phyloP scores from a whole-genome alignment of 2,797 vertebrate genomes.

The Muscicapa comitata region DNA sequence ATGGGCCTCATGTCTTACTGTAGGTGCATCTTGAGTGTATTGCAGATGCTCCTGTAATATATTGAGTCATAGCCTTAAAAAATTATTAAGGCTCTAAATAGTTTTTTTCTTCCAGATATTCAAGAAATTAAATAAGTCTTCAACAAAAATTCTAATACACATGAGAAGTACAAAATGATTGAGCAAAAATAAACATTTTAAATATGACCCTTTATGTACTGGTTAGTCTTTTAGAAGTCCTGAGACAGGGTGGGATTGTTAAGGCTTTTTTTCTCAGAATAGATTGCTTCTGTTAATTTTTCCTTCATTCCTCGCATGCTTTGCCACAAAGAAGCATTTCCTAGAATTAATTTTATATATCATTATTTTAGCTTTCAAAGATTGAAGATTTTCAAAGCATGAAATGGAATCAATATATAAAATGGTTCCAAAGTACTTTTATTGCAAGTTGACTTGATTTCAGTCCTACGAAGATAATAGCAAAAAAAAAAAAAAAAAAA shows the following conservation, averaged over 20 bases:
- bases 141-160: neutral
- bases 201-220: neutral
- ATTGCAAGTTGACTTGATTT: slow-evolving; percentile 58
- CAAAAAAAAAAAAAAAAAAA: slow-evolving; percentile 46
- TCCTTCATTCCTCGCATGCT: neutral
- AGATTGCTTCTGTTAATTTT: neutral
- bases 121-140: neutral
- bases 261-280: neutral
- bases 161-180: neutral
- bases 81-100: neutral
- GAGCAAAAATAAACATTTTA: neutral
- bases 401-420: neutral
- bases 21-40: neutral
- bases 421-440: slow-evolving; percentile 22
- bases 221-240: neutral
- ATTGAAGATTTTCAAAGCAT: neutral
- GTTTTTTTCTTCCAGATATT: neutral
- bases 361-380: neutral
- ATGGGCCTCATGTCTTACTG: neutral
- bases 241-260: accelerated
- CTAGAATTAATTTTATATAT: neutral
- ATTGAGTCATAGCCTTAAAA: neutral
- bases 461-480: slow-evolving; percentile 54
- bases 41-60: neutral
- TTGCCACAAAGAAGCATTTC: neutral